phyloP scores from a whole-genome alignment of 1,140 invertebrate genomes.

The Trichoplusia ni region DNA sequence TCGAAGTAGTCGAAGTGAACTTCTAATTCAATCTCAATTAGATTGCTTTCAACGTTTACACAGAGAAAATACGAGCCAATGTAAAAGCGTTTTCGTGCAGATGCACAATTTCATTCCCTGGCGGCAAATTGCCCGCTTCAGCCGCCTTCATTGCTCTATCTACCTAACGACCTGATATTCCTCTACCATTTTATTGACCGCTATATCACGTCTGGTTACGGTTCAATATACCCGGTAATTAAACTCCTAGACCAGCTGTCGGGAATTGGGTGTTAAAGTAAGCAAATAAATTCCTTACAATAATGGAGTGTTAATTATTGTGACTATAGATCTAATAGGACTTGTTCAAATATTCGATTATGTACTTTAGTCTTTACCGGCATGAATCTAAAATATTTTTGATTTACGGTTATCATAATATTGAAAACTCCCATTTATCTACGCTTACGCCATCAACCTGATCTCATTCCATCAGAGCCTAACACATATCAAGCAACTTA shows the following conservation, averaged over 20 bases:
- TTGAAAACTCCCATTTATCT: too few species aligned
- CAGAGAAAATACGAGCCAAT: conserved; percentile 2
- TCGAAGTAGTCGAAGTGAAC: background rate
- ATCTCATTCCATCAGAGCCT: background rate
- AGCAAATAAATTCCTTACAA: too few species aligned
- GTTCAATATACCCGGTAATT: background rate
- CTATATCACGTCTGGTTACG: conserved; percentile 12
- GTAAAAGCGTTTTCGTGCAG: conserved; percentile 28
- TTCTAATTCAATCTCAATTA: conserved; percentile 10
- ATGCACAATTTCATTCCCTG: conserved; percentile 26
- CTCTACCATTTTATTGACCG: conserved; percentile 23
- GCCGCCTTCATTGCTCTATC: background rate
- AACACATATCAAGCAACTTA: background rate
- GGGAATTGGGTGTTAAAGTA: background rate
- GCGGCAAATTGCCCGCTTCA: conserved; percentile 9
- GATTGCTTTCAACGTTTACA: conserved; percentile 7
- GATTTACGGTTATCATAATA: too few species aligned
- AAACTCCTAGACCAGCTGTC: background rate
- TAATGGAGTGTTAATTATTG: too few species aligned
- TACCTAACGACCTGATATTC: conserved; percentile 5
- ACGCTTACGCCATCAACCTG: background rate
- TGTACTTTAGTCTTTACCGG: too few species aligned
- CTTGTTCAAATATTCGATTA: too few species aligned
- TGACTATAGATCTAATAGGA: too few species aligned
- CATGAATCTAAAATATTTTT: too few species aligned